Evolutionary conservation across 1,140 invertebrate species (phyloP), one percentile per base, ranked within the genome.

Genomic region (Panulirus ornatus): DNA sequence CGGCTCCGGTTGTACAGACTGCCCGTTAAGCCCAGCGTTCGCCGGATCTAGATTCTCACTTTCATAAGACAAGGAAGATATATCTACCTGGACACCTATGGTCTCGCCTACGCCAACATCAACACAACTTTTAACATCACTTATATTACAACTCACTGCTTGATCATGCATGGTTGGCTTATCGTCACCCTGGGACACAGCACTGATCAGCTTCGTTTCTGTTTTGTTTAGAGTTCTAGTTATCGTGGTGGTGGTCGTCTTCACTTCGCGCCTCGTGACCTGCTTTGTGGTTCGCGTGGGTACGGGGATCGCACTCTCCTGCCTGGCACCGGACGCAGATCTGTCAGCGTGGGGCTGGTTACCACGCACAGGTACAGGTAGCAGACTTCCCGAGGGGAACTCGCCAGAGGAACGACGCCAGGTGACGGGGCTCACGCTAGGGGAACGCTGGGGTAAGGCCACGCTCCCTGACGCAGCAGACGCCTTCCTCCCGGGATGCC

Each of bases 111-210:
- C 5, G 30, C 3, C 58, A 66, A 6, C 22, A 6, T 27, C 30
- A 78, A 38, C 63, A 19, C n/a, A 44, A 63, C 54, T 42, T 27
- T 54, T 58, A 34, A 54, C 36, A 30, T 66, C 42, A 36, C 42
- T 44, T 42, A 78, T 30, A 44, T 88, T 54, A 81, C 85, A 88
- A 47, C 36, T 38, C 11, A 88, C 85, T 30, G 51, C 73, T 40
- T 79, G 85, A 22, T 88, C 54, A 42, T 63, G 36, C 27, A 63
- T 88, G 0, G 8, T 19, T 14, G 85, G 75, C 30, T 51, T 44
- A 30, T 34, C 54, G 40, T 1, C 27, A 27, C 30, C 42, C 22
- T 3, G 19, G 0, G 58, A 54, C 38, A 27, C 51, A 54, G 22
- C n/a, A 63, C 27, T 40, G 22, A 66, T 47, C 1, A 30, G 30